Base-by-base conservation (phyloP, 2,797 vertebrate species). In the Mus spretus region DNA sequence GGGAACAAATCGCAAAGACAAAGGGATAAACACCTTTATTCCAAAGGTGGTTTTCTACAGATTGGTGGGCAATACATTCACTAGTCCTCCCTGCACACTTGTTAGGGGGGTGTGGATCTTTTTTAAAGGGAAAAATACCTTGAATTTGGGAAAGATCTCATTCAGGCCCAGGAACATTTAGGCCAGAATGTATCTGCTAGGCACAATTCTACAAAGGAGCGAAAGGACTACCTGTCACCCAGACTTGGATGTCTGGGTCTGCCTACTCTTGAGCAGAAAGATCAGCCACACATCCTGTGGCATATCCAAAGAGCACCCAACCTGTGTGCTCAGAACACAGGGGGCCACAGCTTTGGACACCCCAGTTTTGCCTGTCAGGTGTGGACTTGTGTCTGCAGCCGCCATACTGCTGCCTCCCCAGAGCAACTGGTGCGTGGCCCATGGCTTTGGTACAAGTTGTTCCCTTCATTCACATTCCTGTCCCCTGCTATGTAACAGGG, bases 91-190 rank as follows among this genome's bases (percentile, higher is more conserved):
- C n/a, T 31, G 37, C 65, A 6, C 44, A 47, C 31, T 88, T 37
- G 20, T 57, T 61, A 79, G n/a, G 14, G 14, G 59, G 79, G 55
- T 40, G 59, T 44, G 12, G 57, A 88, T 92, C 15, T 89, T 81
- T 74, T 95, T 78, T 20, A 88, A 31, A 78, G 47, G 89, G 22
- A 72, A 78, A 89, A 75, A 72, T 61, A 59, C 8, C 24, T 63
- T 81, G 63, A 83, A 53, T 59, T 59, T 78, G 37, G 79, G 82
- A 79, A 89, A 91, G n/a, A 78, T 9, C 22, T 90, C 55, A 79
- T 34, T 26, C 8, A n/a, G 88, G 75, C 50, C 74, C 34, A 70
- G 67, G 22, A 17, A 70, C n/a, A 53, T 61, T 67, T 47, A 55
- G 44, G 70, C 40, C 72, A 6, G 55, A 89, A 63, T 6, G 0